Evolutionary conservation across 2,113 vertebrate species (phyloP), one percentile per base, ranked within the genome.

Genomic region (Leptocoma aspasia): DNA sequence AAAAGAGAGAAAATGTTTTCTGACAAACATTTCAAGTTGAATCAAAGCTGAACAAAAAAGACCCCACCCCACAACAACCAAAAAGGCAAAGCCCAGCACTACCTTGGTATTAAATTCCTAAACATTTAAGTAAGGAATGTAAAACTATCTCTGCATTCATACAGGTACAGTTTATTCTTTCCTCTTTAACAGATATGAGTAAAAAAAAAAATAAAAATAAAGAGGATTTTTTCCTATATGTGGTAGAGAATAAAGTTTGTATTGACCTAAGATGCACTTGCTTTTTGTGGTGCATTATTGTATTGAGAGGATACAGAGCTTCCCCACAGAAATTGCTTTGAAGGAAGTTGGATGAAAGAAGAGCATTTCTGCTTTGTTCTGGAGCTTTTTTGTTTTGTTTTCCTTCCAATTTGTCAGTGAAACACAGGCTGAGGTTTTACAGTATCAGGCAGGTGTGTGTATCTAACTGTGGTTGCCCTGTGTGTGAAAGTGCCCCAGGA

Each of bases 391-490:
- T 44, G 19, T 41, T 91, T 52, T 78, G 41, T 68, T 80, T 88
- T 50, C 71, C 54, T 89, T 72, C 65, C 41, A 60, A 53, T 76
- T 50, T 81, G 41, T 42, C 61, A 84, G 59, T 86, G 37, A 82
- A 91, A 45, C 45, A 61, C 44, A 91, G 89, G 73, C 72, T 82
- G 95, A 96, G 97, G 97, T 98, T 97, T 98, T 97, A 97, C 94
- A 94, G 96, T 96, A 95, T 85, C 64, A 86, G 65, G 65, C 88
- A 95, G 73, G 68, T 90, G 94, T 94, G 80, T 90, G 79, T 96
- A 73, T 39, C 65, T 49, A 81, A 84, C 64, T 78, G 68, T 96
- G 91, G 88, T 90, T 93, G 41, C 92, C 82, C 89, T 90, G 78
- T 96, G 90, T 96, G 94, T 97, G 96, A 91, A 90, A 92, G n/a